A percentile compares a stretch with the other conserved stretches of the same genome.
Conservation (phyloP, 2,797 vertebrate species). For the Falco concolor region DNA sequence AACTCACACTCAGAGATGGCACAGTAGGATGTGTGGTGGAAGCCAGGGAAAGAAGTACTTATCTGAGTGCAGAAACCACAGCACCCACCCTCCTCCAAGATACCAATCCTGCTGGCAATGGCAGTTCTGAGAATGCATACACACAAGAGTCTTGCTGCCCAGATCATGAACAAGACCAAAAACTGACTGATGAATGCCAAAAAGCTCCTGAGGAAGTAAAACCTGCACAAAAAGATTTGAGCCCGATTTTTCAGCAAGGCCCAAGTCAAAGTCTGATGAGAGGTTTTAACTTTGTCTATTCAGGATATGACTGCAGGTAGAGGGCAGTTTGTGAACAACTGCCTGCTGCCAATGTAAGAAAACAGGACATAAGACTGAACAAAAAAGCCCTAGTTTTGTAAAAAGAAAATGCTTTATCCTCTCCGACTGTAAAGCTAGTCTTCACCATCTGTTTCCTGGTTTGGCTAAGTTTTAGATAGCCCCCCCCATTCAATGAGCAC, state of each 20-base stretch:
- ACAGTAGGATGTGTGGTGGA: fast-evolving
- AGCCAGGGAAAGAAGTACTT: neutral
- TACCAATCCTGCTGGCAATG: neutral
- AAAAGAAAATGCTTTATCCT: neutral
- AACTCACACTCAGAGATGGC: neutral
- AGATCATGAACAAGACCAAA: neutral
- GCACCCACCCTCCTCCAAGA: neutral
- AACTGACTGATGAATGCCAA: neutral
- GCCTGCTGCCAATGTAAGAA: neutral
- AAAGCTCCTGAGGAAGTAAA: neutral
- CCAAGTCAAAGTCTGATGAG: neutral
- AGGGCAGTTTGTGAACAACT: neutral
- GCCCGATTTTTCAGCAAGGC: neutral
- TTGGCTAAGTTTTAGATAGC: neutral
- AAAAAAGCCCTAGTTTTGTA: neutral
- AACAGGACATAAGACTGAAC: neutral
- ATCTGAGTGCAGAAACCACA: neutral
- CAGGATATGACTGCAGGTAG: neutral
- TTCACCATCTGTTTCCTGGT: neutral
- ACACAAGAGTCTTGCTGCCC: neutral
- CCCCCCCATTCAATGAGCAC: neutral
- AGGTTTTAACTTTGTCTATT: neutral
- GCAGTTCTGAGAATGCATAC: neutral
- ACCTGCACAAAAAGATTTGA: neutral
- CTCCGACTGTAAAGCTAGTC: neutral